These are phyloP conservation scores for Synanthedon myopaeformis DNA, from an alignment of 2,888 invertebrate species.

Conservation along the genomic window DNA sequence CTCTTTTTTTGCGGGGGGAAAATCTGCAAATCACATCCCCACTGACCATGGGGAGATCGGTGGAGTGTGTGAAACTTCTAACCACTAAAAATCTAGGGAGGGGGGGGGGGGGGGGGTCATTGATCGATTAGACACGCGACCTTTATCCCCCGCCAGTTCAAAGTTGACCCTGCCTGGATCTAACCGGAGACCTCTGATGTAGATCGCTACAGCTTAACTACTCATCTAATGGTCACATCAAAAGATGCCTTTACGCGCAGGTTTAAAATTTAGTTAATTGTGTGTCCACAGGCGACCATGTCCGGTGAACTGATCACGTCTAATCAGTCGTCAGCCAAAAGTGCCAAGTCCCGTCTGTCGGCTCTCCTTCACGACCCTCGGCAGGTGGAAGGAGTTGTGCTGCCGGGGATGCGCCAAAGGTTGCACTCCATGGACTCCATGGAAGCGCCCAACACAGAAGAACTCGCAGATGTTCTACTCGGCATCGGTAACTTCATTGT, in stretches of 20 bases:
- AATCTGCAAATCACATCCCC: too few species aligned
- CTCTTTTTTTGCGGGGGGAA: too few species aligned
- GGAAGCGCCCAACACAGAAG: constrained; percentile 26
- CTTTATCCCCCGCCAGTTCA: too few species aligned
- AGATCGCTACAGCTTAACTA: too few species aligned
- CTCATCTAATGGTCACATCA: too few species aligned
- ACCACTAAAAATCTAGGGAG: too few species aligned
- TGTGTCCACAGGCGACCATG: constrained; percentile 65
- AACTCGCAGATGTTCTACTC: constrained; percentile 38
- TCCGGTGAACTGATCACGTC: constrained; percentile 82
- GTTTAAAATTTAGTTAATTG: not conserved
- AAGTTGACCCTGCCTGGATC: too few species aligned
- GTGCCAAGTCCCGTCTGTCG: constrained; percentile 64
- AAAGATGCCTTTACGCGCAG: too few species aligned
- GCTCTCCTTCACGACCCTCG: constrained; percentile 19
- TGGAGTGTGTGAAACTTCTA: too few species aligned
- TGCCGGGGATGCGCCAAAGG: constrained; percentile 37
- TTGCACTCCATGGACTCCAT: constrained; percentile 31
- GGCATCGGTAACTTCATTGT: constrained; percentile 36
- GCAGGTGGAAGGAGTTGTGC: constrained; percentile 23
- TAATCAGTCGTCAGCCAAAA: constrained; percentile 64
- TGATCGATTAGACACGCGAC: not conserved
- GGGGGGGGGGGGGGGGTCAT: too few species aligned
- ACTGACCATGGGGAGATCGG: too few species aligned
- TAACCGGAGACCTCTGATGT: too few species aligned